Evolutionary conservation across 2,888 invertebrate genomes (phyloP), one percentile per base, ranked within the genome.

Genomic region (Agapostemon virescens): DNA sequence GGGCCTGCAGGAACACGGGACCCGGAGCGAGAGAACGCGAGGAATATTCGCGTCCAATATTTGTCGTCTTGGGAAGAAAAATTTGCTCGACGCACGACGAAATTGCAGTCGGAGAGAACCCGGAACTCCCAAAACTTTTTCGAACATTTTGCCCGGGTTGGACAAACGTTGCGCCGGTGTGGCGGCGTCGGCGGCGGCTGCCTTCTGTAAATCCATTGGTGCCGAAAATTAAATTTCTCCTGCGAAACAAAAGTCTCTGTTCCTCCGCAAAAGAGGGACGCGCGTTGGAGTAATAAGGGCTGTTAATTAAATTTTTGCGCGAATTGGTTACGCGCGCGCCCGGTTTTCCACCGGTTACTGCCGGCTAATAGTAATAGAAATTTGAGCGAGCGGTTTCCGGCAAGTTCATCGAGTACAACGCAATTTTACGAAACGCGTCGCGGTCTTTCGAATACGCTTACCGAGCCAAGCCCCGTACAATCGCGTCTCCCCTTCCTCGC

Each of bases 401-500:
- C 23, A 67, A 67, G 20, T 42, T 66, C 36, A 49, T 38, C 49
- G 30, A n/a, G 15, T 55, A 42, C 36, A 64, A 40, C 63, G 64
- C 33, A 68, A 72, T 61, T 73, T 52, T 55, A 23, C 9, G 33
- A 63, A 74, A 69, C 26, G 33, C 38, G 52, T 15, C 63, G 52
- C 11, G 67, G 70, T 68, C 61, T 26, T 67, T 67, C n/a, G 30
- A 71, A 55, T 80, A 58, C 66, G 72, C 49, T 69, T 74, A 6
- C 61, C 70, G 63, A 55, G 33, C 55, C 55, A 66, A 75, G 63
- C 79, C 67, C 67, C 74, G 64, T 63, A 45, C 81, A 66, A 71
- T 77, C 81, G 71, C 61, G 64, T 79, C 70, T 77, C 79, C 74
- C 85, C 82, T 77, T 77, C 76, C 69, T 26, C 72, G 70, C n/a